These are phyloP conservation scores for Venusia cambrica DNA, from an alignment of 2,888 invertebrate genomes.

Conservation along the genomic window DNA sequence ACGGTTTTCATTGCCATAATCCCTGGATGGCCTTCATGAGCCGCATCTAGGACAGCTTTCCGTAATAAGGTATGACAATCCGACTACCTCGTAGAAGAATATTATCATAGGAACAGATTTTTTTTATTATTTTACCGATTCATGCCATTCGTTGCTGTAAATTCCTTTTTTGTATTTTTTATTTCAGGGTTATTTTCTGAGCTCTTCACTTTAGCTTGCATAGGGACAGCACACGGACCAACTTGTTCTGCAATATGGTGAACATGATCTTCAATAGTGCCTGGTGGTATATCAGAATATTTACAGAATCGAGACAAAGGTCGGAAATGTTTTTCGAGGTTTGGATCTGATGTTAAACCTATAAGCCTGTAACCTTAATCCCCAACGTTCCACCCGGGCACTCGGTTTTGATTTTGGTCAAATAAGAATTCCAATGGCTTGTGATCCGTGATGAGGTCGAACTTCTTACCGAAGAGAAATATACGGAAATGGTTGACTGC, in stretches of 20 bases:
- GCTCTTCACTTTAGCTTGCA: slow-evolving; percentile 1
- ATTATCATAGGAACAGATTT: slow-evolving; percentile 36
- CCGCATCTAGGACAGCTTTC: slow-evolving; percentile 18
- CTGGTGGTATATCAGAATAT: neutral
- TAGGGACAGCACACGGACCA: slow-evolving; percentile 7
- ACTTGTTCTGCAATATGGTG: slow-evolving; percentile 5
- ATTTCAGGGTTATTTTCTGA: slow-evolving; percentile 11
- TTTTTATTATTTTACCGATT: slow-evolving; percentile 21
- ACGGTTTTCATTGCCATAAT: slow-evolving; percentile 42
- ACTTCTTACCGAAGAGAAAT: slow-evolving; percentile 1
- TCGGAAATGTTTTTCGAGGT: slow-evolving; percentile 1
- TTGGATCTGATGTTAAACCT: neutral
- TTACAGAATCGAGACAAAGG: neutral
- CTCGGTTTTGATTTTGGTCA: slow-evolving; percentile 35
- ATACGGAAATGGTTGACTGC: slow-evolving; percentile 24
- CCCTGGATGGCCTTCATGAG: slow-evolving; percentile 44
- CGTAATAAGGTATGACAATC: too few species aligned
- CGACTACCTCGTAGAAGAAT: slow-evolving; percentile 36
- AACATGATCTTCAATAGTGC: neutral
- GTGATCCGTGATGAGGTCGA: slow-evolving; percentile 38
- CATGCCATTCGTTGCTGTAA: slow-evolving; percentile 23
- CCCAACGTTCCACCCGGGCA: slow-evolving; percentile 33
- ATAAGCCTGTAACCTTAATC: slow-evolving; percentile 6
- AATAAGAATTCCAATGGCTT: slow-evolving; percentile 28
- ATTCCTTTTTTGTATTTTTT: too few species aligned